Evolutionary conservation across 2,113 vertebrate species (phyloP).

Genomic region (Chelonoidis abingdonii): DNA sequence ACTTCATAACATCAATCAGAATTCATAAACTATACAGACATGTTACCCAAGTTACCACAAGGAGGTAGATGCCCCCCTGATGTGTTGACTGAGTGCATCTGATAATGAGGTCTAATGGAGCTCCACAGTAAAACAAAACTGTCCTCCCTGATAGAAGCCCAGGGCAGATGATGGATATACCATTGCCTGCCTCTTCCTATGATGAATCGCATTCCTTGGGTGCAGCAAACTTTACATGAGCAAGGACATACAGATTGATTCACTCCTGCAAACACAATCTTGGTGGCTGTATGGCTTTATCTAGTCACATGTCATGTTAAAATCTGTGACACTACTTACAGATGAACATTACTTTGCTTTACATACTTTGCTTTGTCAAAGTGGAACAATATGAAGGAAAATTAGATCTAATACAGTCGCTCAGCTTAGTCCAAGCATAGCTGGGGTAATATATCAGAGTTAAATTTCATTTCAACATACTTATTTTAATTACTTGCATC

Average conservation of each 20-base stretch:
- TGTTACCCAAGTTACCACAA: not conserved
- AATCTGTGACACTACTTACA: not conserved
- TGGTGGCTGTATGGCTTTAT: not conserved
- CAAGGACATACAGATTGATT: not conserved
- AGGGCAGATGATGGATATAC: not conserved
- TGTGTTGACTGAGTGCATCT: no score
- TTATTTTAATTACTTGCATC: conserved; percentile 45
- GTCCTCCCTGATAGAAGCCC: no score
- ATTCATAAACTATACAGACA: not conserved
- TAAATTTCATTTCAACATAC: conserved; percentile 19
- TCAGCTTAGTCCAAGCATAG: not conserved
- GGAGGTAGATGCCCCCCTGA: not conserved
- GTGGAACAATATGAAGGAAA: not conserved
- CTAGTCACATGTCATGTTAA: not conserved
- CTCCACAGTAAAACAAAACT: no score
- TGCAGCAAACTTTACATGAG: not conserved
- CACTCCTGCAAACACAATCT: not conserved
- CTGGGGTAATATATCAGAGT: conserved; percentile 14
- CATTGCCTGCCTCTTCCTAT: not conserved
- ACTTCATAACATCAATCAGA: not conserved
- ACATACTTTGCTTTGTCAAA: not conserved
- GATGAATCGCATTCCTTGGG: not conserved
- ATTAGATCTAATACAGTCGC: not conserved
- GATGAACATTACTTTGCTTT: accelerated
- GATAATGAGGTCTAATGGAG: no score